phyloP scores from a whole-genome alignment of 1,140 invertebrate genomes.

The Drosophila nigromelanica region DNA sequence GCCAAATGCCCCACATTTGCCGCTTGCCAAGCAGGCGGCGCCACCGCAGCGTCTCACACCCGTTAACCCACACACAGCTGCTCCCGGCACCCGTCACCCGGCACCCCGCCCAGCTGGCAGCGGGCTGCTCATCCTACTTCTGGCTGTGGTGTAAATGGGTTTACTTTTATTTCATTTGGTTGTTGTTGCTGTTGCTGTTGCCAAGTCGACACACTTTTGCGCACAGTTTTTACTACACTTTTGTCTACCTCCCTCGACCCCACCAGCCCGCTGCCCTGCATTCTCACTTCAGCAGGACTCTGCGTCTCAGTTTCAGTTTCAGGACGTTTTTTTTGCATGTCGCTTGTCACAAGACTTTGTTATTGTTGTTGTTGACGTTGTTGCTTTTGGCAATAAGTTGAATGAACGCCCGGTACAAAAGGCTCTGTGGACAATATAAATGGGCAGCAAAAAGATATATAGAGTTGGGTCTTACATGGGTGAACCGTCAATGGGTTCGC shows the following conservation, averaged over 20 bases:
- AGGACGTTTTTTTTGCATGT: conserved; percentile 55
- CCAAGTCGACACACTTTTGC: conserved; percentile 78
- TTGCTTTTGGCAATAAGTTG: conserved; percentile 42
- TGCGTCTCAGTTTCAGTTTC: conserved; percentile 42
- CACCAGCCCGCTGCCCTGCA: conserved; percentile 1
- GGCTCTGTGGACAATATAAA: conserved; percentile 46
- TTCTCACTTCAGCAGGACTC: conserved; percentile 13
- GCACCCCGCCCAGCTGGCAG: neutral
- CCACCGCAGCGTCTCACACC: conserved; percentile 37
- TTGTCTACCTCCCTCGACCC: conserved; percentile 42
- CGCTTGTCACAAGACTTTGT: conserved; percentile 38
- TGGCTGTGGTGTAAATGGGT: conserved; percentile 77
- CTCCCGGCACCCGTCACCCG: neutral
- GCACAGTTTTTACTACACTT: conserved; percentile 67
- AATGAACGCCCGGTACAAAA: conserved; percentile 44
- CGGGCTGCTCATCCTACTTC: conserved; percentile 28
- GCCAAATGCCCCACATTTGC: conserved; percentile 79
- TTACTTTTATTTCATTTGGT: conserved; percentile 81
- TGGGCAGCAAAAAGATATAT: conserved; percentile 26
- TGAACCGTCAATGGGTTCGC: conserved; percentile 8
- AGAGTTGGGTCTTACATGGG: conserved; percentile 16
- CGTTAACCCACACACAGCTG: conserved; percentile 6
- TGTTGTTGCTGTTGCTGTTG: conserved; percentile 48
- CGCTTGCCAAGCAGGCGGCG: conserved; percentile 66
- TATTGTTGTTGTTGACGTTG: conserved; percentile 32